A percentile compares a stretch with the other conserved stretches of the same genome.
phyloP scores from a whole-genome alignment of 2,888 invertebrate genomes.

The Plebejus melissa region DNA sequence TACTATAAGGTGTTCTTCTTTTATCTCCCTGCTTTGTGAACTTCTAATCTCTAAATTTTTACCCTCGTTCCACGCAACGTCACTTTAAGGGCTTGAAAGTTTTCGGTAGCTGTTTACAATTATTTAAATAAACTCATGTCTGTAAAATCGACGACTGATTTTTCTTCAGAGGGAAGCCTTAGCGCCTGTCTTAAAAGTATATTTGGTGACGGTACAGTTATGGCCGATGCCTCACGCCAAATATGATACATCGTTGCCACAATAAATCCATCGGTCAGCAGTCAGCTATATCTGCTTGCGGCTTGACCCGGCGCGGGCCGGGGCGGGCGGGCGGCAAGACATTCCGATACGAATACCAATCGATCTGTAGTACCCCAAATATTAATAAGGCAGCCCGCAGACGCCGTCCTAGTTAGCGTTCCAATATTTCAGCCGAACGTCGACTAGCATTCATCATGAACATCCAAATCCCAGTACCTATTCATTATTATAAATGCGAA shows the following conservation, averaged over 20 bases:
- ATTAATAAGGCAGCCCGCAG: conserved; percentile 24
- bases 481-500: background rate
- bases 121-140: too few species aligned
- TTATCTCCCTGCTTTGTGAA: too few species aligned
- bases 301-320: conserved; percentile 48
- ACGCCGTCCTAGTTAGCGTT: conserved; percentile 14
- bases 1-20: too few species aligned
- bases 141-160: too few species aligned
- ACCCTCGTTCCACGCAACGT: too few species aligned
- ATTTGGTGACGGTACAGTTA: too few species aligned
- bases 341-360: conserved; percentile 46
- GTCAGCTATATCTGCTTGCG: conserved; percentile 44
- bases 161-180: too few species aligned
- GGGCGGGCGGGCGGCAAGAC: conserved; percentile 42
- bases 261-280: conserved; percentile 43
- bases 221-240: background rate
- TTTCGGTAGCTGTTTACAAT: too few species aligned
- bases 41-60: too few species aligned
- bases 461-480: background rate
- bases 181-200: too few species aligned
- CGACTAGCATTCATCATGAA: background rate
- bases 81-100: too few species aligned
- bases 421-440: background rate
- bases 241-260: conserved; percentile 34
- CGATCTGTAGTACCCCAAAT: conserved; percentile 34